Percentiles rank a stretch among this genome's conserved stretches.
These are phyloP conservation scores for Drosophila eugracilis DNA, from an alignment of 1,140 invertebrate species.

Conservation along the genomic window DNA sequence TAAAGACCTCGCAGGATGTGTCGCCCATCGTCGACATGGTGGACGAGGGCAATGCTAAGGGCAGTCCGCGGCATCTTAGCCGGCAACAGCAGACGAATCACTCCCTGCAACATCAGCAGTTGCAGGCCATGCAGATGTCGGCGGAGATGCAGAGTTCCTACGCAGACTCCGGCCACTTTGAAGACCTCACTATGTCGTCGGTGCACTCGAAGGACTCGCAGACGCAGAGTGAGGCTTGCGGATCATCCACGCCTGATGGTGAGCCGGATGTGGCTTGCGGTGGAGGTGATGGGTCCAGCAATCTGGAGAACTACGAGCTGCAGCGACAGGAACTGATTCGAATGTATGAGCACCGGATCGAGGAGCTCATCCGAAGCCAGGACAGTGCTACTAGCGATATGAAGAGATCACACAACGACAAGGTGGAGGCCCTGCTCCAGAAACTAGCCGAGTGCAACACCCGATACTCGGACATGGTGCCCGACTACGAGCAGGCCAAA, in stretches of 20 bases:
- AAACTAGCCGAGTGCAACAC: constrained; percentile 92
- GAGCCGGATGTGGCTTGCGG: constrained; percentile 30
- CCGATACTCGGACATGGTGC: constrained; percentile 89
- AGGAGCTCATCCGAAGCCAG: constrained; percentile 89
- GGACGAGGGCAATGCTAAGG: constrained; percentile 83
- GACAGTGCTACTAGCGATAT: constrained; percentile 89
- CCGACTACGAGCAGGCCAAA: constrained; percentile 89
- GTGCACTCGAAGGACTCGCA: constrained; percentile 90
- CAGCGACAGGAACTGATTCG: constrained; percentile 89
- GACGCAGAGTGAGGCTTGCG: constrained; percentile 86
- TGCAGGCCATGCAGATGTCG: constrained; percentile 67
- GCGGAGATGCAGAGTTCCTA: constrained; percentile 89
- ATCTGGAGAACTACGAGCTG: constrained; percentile 85
- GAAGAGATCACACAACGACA: constrained; percentile 92
- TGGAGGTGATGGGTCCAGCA: constrained; percentile 21
- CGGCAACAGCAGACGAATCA: constrained; percentile 42
- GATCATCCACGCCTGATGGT: constrained; percentile 81
- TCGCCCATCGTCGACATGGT: constrained; percentile 85
- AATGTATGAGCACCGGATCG: constrained; percentile 90
- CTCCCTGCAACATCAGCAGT: constrained; percentile 55
- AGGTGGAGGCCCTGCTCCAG: constrained; percentile 90
- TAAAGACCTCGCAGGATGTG: constrained; percentile 85
- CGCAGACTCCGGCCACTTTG: constrained; percentile 94
- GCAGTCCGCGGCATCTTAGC: constrained; percentile 84
- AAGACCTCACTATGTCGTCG: constrained; percentile 90